Percentiles rank a stretch among this genome's conserved stretches.
Conservation (phyloP, 2,113 vertebrate species). For the Cyphomyrus discorhynchus region DNA sequence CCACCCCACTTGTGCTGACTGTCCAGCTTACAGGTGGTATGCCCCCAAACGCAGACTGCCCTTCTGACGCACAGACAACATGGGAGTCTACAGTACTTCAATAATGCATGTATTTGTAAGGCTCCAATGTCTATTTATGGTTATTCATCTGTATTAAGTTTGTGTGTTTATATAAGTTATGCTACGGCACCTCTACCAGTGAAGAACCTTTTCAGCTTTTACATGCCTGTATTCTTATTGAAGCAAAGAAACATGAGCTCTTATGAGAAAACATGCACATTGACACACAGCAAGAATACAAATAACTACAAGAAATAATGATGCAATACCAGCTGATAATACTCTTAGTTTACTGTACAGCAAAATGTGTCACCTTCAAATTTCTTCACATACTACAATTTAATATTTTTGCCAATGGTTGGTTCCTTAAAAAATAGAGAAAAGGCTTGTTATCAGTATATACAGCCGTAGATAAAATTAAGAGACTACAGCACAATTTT, state of each 20-base stretch:
- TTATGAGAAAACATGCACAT: neutral
- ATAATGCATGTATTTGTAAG: neutral
- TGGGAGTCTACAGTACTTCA: neutral
- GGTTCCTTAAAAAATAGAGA: neutral
- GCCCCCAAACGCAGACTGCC: constrained; percentile 43
- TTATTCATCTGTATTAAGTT: neutral
- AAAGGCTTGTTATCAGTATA: neutral
- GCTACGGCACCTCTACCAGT: neutral
- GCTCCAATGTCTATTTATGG: neutral
- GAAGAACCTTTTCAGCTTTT: neutral
- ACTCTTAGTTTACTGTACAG: neutral
- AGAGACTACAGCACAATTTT: too few relatives aligned
- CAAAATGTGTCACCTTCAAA: neutral
- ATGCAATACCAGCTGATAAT: neutral
- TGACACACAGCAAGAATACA: neutral
- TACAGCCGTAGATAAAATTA: neutral
- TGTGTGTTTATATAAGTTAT: neutral
- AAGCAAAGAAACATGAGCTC: neutral
- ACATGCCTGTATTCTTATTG: neutral
- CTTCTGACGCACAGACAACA: neutral
- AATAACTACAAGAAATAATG: neutral
- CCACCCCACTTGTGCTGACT: constrained; percentile 56
- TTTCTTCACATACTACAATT: neutral
- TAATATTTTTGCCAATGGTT: neutral
- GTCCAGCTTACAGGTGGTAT: constrained; percentile 68